phyloP scores from a whole-genome alignment of 2,113 vertebrate genomes.

The Melospiza melodia region DNA sequence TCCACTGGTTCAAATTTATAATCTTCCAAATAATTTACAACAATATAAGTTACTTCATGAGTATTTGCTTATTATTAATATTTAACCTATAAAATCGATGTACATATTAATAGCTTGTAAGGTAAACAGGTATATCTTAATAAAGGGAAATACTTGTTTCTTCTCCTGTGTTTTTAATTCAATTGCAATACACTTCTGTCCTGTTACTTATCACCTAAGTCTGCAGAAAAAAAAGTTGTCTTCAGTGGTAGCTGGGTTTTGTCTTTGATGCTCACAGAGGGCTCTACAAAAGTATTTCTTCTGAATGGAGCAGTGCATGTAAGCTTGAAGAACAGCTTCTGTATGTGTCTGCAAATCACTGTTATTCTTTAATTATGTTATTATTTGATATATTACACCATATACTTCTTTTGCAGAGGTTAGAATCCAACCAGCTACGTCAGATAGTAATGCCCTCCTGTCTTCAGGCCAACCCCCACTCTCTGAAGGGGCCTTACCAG shows the following conservation, averaged over 20 bases:
- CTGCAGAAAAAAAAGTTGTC: background rate
- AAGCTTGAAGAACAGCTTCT: background rate
- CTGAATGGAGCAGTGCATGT: background rate
- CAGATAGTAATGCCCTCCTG: background rate
- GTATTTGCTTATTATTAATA: constrained; percentile 55
- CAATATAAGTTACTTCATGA: constrained; percentile 15
- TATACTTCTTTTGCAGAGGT: background rate
- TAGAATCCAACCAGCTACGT: background rate
- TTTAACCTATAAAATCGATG: constrained; percentile 25
- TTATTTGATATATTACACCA: background rate
- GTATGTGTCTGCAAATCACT: background rate
- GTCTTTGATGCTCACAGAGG: background rate
- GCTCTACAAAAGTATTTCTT: background rate
- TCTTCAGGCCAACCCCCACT: background rate
- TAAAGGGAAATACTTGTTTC: constrained; percentile 99
- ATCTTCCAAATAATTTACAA: background rate
- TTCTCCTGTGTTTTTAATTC: constrained; percentile 84
- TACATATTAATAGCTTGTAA: constrained; percentile 60
- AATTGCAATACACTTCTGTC: background rate
- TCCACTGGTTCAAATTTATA: background rate
- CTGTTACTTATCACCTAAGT: constrained; percentile 16
- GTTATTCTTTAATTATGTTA: background rate
- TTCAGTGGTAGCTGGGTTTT: background rate
- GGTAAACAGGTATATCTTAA: constrained; percentile 73
- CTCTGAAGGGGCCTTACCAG: background rate